Conservation (phyloP, 2,797 vertebrate species). For the Sebastes baramenuke region DNA sequence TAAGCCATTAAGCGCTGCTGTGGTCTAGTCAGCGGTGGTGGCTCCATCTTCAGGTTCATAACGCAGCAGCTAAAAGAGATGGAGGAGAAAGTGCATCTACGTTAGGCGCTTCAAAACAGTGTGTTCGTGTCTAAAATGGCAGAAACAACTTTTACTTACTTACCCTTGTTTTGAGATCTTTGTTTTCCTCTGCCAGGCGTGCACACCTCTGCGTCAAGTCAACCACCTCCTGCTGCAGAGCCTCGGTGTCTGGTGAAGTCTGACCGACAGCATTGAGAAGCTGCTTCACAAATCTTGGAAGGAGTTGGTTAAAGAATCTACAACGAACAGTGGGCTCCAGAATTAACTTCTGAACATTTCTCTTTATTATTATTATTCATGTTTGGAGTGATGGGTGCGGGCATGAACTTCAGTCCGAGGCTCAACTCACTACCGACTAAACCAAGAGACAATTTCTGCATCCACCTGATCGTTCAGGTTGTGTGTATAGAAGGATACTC, state of each 20-base stretch:
- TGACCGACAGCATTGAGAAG: constrained; percentile 84
- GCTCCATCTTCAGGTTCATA: constrained; percentile 88
- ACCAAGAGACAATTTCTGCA: background rate
- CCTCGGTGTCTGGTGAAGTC: constrained; percentile 84
- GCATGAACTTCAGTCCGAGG: background rate
- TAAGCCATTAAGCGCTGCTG: background rate
- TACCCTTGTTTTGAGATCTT: constrained; percentile 91
- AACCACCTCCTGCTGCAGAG: constrained; percentile 88
- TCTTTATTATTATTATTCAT: background rate
- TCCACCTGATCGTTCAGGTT: too few species aligned
- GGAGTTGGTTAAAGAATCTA: constrained; percentile 45
- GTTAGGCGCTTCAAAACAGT: background rate
- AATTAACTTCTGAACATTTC: background rate
- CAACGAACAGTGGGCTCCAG: background rate
- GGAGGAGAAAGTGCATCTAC: background rate
- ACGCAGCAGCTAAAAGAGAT: constrained; percentile 84
- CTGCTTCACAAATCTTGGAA: constrained; percentile 91
- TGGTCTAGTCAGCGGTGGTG: constrained; percentile 47
- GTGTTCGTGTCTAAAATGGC: background rate
- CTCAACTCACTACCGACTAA: background rate
- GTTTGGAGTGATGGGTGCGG: background rate
- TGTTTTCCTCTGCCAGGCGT: constrained; percentile 90
- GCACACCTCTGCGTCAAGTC: constrained; percentile 91
- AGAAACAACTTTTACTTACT: background rate
- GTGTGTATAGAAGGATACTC: constrained; percentile 91